Evolutionary conservation across 30 jellyfish, hydroid and myxozoan species (phyloP).

Genomic region (Hydra vulgaris): DNA sequence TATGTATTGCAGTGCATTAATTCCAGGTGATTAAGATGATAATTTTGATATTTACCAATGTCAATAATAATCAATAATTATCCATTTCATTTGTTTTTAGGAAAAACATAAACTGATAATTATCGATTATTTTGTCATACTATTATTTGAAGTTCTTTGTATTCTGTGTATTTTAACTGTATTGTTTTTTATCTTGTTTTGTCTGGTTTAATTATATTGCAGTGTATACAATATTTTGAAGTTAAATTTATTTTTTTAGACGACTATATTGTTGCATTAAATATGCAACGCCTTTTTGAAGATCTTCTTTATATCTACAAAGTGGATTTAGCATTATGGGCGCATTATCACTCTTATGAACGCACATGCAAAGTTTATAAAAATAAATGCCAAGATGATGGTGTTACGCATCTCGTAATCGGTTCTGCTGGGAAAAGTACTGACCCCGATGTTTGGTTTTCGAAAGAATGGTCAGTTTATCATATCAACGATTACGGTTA

Average conservation of each 20-base stretch:
- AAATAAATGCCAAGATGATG: slow-evolving; percentile 63
- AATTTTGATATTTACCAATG: too few relatives aligned
- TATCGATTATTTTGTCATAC: too few relatives aligned
- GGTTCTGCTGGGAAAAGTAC: slow-evolving; percentile 76
- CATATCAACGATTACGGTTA: slow-evolving; percentile 60
- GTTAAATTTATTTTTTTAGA: slow-evolving; percentile 41
- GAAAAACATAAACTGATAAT: too few relatives aligned
- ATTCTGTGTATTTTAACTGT: too few relatives aligned
- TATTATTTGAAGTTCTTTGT: too few relatives aligned
- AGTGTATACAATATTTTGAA: too few relatives aligned
- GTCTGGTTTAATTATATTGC: too few relatives aligned
- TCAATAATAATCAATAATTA: too few relatives aligned
- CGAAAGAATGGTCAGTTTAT: slow-evolving; percentile 51
- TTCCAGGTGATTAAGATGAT: neutral
- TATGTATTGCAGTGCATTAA: slow-evolving; percentile 46
- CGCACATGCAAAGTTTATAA: slow-evolving; percentile 74
- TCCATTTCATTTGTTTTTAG: too few relatives aligned
- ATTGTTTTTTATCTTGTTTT: too few relatives aligned
- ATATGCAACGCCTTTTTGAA: slow-evolving; percentile 66
- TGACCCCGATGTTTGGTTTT: slow-evolving; percentile 39
- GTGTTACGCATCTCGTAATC: slow-evolving; percentile 57
- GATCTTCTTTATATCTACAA: slow-evolving; percentile 57
- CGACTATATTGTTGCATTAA: slow-evolving; percentile 47
- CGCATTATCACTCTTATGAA: slow-evolving; percentile 90
- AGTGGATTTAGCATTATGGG: slow-evolving; percentile 90